Conservation (phyloP, 2,888 invertebrate genomes). For the Sinelater perroti region DNA sequence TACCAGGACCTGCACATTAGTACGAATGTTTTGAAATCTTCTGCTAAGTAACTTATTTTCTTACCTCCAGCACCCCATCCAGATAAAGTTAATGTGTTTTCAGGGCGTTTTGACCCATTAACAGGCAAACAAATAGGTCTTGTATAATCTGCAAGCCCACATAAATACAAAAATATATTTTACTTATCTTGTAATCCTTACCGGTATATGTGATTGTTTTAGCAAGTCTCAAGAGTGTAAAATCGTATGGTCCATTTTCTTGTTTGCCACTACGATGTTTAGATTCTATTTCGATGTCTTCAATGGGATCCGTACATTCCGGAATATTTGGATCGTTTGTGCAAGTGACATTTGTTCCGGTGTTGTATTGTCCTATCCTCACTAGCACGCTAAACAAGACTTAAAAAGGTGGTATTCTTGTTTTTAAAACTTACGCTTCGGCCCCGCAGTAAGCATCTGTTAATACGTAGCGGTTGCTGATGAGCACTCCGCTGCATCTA, state of each 20-base stretch:
- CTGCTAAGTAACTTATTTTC: neutral
- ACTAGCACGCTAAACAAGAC: conserved; percentile 17
- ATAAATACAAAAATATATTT: neutral
- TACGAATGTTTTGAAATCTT: neutral
- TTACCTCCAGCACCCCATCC: conserved; percentile 24
- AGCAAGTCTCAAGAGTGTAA: conserved; percentile 18
- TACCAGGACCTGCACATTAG: neutral
- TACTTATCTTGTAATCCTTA: neutral
- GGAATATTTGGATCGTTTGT: neutral
- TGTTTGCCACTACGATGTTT: conserved; percentile 14
- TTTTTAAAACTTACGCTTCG: conserved; percentile 20
- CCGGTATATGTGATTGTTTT: conserved; percentile 9
- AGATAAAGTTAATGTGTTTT: conserved; percentile 9
- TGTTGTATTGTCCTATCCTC: conserved; percentile 20
- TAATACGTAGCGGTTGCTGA: conserved; percentile 26
- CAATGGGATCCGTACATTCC: conserved; percentile 16
- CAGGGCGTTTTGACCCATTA: neutral
- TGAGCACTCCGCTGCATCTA: conserved; percentile 23
- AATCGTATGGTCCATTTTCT: conserved; percentile 24
- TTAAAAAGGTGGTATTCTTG: neutral
- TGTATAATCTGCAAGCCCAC: conserved; percentile 18
- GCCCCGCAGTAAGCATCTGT: conserved; percentile 28
- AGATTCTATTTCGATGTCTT: conserved; percentile 3
- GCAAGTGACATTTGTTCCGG: conserved; percentile 15
- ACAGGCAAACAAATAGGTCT: conserved; percentile 27